Base-by-base conservation (phyloP, 2,888 invertebrate species). In the Drosophila yooni region DNA sequence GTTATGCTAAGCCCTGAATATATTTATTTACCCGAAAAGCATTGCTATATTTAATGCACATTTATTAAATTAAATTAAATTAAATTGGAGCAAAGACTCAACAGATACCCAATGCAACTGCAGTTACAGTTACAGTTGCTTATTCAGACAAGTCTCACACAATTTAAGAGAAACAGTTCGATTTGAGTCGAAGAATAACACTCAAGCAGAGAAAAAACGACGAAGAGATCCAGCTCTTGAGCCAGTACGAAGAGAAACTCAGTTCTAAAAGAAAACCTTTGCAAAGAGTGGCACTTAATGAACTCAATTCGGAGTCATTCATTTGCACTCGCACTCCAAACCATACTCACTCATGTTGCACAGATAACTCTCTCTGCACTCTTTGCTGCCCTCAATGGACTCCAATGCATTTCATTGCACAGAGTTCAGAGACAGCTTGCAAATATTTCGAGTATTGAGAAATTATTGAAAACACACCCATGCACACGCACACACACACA, bases 371-470 rank as follows among this genome's bases (percentile, higher is more conserved):
- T 2, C 5, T 2, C 5, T 27, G 38, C 38, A n/a, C 13, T 33
- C 31, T 36, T 27, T 25, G 27, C 25, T 43, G 43, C 54, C 11
- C n/a, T 27, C 50, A 54, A 8, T 58, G 53, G 25, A 25, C 11
- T 36, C 25, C 8, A 25, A 36, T n/a, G 33, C 36, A 59, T 58
- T 65, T 13, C 62, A 67, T 52, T 50, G 77, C 77, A 80, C 76
- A 61, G 59, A 29, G 70, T 65, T 81, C 53, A 68, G 72, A 70
- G 66, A 43, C 70, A 74, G 63, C 60, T 73, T 72, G 81, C 78
- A 65, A 79, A 79, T 75, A 73, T 70, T 66, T 82, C 72, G 60
- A 60, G 33, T 65, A 78, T 78, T 82, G 78, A 65, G 78, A 74
- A 79, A 81, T 76, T 69, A 83, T 86, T 64, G 59, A 65, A 66